Evolutionary conservation across 2,797 vertebrate species (phyloP).

Genomic region (Falco concolor): DNA sequence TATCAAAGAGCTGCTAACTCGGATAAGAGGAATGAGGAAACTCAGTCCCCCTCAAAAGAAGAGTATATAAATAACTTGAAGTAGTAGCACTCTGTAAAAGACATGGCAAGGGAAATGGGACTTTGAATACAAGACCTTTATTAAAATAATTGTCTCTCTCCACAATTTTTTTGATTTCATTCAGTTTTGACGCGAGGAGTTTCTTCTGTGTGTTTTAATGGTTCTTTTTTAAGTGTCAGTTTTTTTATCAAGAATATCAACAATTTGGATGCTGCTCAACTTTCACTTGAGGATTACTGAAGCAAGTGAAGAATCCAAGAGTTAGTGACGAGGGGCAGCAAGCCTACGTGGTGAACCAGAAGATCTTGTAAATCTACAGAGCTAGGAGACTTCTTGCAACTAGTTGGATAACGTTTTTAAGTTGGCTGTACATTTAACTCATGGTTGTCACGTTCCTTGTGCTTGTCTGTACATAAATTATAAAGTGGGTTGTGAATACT

Average conservation of each 20-base stretch:
- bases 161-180: conserved; percentile 63
- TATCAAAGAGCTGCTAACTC: conserved; percentile 90
- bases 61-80: conserved; percentile 81
- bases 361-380: conserved; percentile 47
- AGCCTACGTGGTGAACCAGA: conserved; percentile 37
- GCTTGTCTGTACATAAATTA: conserved; percentile 75
- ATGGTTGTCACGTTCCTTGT: conserved; percentile 67
- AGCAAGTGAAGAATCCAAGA: conserved; percentile 46
- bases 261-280: conserved; percentile 56
- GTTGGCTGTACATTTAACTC: conserved; percentile 69
- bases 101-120: conserved; percentile 54
- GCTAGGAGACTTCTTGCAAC: conserved; percentile 52
- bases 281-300: conserved; percentile 43
- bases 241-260: conserved; percentile 56
- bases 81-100: conserved; percentile 51
- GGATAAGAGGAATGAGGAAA: conserved; percentile 97
- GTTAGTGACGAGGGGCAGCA: conserved; percentile 27
- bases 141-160: conserved; percentile 66
- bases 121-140: conserved; percentile 68
- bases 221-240: conserved; percentile 66
- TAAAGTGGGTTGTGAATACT: conserved; percentile 68
- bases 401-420: conserved; percentile 55
- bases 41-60: conserved; percentile 94
- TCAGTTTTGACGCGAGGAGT: conserved; percentile 67
- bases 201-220: conserved; percentile 66